Evolutionary conservation across 2,113 vertebrate species (phyloP), one percentile per base, ranked within the genome.

Genomic region (Sphaerodactylus townsendi): DNA sequence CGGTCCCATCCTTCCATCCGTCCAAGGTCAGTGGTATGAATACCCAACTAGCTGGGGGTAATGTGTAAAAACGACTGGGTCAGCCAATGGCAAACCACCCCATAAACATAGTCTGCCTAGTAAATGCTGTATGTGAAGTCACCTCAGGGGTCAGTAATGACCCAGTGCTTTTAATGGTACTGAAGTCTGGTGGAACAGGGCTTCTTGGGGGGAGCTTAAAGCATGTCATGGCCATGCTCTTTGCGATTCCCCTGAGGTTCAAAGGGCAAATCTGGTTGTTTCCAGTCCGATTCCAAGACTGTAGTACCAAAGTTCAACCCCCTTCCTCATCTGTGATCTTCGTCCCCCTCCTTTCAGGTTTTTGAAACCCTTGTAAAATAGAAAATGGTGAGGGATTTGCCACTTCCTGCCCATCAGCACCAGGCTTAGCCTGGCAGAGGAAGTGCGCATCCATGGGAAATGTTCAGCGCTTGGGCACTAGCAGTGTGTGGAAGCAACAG

Each of bases 401-500:
- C 66, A 81, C 69, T 9, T 69, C 70, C 78, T 53, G n/a, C 1
- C 19, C 14, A 28, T 39, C 50, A 1, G 9, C 50, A 48, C 72
- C 69, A 79, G 3, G 48, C 74, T 46, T 50, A n/a, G 46, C 41
- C 77, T 69, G 46, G 48, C 33, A 0, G 0, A 2, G 1, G 2
- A 62, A 14, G 30, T 1, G 9, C 1, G 3, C 11, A 84, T 53
- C 13, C 21, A 37, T 73, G 82, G 50, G 10, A 83, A 28, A 33
- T 53, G 68, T 53, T 44, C 1, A 10, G 21, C 0, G 8, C 2
- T 28, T 2, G 39, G 6, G 66, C 1, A 15, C 0, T 72, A 28
- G 41, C 68, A 74, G 7, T 23, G 56, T 70, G 84, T 46, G 39
- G 13, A 48, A 35, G 74, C 69, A n/a, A 50, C 75, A 2, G n/a